phyloP scores from a whole-genome alignment of 1,140 invertebrate genomes.

The Chironomus striatipennis region DNA sequence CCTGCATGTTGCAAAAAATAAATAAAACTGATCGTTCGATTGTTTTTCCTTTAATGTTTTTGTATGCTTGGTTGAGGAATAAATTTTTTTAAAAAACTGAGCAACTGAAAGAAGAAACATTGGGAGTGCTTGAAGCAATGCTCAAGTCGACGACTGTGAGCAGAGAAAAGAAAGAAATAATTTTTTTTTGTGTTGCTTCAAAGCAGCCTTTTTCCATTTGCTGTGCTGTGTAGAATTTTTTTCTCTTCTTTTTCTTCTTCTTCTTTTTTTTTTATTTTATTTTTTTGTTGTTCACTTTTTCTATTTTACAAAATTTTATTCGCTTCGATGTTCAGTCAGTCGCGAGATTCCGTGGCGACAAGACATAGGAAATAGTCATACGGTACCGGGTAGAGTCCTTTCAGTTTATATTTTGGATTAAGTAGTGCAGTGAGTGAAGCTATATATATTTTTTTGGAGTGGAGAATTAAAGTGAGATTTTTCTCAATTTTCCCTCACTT shows the following conservation, averaged over 20 bases:
- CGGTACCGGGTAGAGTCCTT: background rate
- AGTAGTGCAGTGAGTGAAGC: background rate
- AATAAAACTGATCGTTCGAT: background rate
- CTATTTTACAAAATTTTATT: conserved; percentile 21
- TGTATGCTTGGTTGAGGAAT: background rate
- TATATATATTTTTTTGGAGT: background rate
- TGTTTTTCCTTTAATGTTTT: background rate
- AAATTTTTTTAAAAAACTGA: too few relatives aligned
- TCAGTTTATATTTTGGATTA: too few relatives aligned
- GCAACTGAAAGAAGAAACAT: background rate
- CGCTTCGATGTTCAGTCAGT: conserved; percentile 21
- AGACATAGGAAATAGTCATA: conserved; percentile 11
- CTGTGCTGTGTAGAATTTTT: background rate
- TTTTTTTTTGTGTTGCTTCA: background rate
- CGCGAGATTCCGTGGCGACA: conserved; percentile 19
- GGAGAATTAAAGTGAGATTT: background rate
- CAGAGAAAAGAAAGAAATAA: conserved; percentile 1
- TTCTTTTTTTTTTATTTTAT: background rate
- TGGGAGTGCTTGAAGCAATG: background rate
- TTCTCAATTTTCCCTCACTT: conserved; percentile 5
- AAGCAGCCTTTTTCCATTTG: background rate
- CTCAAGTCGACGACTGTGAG: background rate
- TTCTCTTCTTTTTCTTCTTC: background rate
- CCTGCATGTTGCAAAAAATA: too few relatives aligned
- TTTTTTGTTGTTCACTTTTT: conserved; percentile 5